Base-by-base conservation (phyloP, 2,888 invertebrate species). In the Leptopilina drosophilae region DNA sequence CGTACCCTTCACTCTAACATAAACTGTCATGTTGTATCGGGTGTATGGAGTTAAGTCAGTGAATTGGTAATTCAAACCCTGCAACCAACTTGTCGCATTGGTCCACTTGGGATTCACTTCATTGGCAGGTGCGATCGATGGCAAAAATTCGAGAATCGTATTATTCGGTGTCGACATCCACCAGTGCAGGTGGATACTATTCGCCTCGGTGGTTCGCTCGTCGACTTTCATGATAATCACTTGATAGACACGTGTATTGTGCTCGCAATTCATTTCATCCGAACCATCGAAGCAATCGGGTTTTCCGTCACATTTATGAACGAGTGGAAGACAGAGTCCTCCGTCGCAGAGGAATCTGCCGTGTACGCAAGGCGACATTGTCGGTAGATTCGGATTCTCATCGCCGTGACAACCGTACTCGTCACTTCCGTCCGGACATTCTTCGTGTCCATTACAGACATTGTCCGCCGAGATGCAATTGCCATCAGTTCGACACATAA, bases 11-110 rank as follows among this genome's bases (percentile, higher is more conserved):
- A 93, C 90, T 78, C 94, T 92, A 0, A 96, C 95, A 90, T 95
- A 96, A 76, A 97, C 95, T 0, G 96, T 97, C 81, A 97, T 93
- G 84, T 96, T 96, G 89, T 97, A 97, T n/a, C 93, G 92, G 0
- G 96, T 96, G 87, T 92, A 96, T 0, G 97, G 95, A 81, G 94
- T 92, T 69, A 97, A 92, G 77, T 94, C 90, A 0, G 92, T 93
- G 87, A 97, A 96, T 65, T 93, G 93, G 89, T 92, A 94, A 78
- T 92, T 93, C 42, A 93, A 93, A 6, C 40, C 75, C 42, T 93
- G 93, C 5, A 93, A 94, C 96, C 96, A 97, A 0, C 87, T 84
- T 0, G 92, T 92, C 49, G 93, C 92, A 87, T 94, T 95, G 2
- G 86, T 91, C 94, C 96, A 96, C 73, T 93, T 93, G 3, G 93